Base-by-base conservation (phyloP, 2,888 invertebrate species). In the Thysanoteuthis rhombus region DNA sequence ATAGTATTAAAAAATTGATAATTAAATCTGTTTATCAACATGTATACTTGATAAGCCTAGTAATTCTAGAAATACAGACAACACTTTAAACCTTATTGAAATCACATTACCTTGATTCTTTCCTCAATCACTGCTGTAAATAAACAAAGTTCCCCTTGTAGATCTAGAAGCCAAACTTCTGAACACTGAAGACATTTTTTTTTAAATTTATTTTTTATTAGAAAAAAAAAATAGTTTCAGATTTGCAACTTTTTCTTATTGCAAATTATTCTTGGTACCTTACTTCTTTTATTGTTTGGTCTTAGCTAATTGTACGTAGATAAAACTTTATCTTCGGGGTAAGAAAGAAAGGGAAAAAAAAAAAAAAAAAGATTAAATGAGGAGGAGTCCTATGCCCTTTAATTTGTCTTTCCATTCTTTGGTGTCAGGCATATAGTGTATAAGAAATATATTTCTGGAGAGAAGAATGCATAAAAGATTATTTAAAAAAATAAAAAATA, bases 191-290 rank as follows among this genome's bases (percentile, higher is more conserved):
- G 10, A 75, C n/a, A 1, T 36, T 75, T 58, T 52, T 19, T 52
- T n/a, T n/a, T 58, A 6, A 45, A 45, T 19, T 58, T 75, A 75
- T n/a, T 75, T 75, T 36, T 36, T 75, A 75, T 75, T n/a, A 36
- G n/a, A 75, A 75, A n/a, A 75, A 75, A n/a, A n/a, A 75, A 75
- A 75, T n/a, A n/a, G n/a, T 75, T 75, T 75, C n/a, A 75, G n/a
- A 75, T 75, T 75, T 16, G n/a, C n/a, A n/a, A 75, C 16, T 36
- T 75, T 75, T 75, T n/a, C 75, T 75, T 32, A 75, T 75, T 75
- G 75, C 75, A n/a, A n/a, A 75, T 75, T 75, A 75, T 75, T 36
- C n/a, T 75, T 75, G 12, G n/a, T 75, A 75, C 36, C n/a, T 75
- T 75, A n/a, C 5, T n/a, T n/a, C 16, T n/a, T 52, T 75, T 75